Conservation (phyloP, 2,888 invertebrate genomes). For the Macrophya annulata region DNA sequence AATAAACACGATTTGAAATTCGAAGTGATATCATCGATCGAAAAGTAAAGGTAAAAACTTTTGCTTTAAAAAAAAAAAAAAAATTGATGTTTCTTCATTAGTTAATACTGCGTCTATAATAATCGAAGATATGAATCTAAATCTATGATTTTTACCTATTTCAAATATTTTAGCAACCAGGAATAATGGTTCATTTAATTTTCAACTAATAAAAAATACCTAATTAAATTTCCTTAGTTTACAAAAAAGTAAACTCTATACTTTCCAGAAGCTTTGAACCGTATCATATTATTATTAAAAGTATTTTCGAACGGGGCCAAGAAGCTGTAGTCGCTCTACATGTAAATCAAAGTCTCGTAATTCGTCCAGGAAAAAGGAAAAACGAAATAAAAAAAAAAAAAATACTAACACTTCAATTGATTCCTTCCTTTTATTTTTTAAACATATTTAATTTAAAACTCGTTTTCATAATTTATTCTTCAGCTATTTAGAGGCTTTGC, state of each 20-base stretch:
- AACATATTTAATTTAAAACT: not conserved
- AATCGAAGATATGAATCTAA: slow-evolving; percentile 2
- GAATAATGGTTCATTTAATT: not conserved
- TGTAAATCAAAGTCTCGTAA: not conserved
- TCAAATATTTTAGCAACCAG: not conserved
- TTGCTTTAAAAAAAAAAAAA: not conserved
- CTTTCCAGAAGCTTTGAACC: not conserved
- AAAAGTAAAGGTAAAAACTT: slow-evolving; percentile 61
- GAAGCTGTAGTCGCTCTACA: not conserved
- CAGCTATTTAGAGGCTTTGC: slow-evolving; percentile 17
- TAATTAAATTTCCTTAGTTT: not conserved
- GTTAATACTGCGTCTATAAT: slow-evolving; percentile 1
- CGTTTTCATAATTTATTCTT: not conserved
- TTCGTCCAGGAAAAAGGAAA: not conserved
- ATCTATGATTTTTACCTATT: not conserved
- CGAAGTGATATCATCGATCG: slow-evolving; percentile 81
- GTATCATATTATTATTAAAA: not conserved
- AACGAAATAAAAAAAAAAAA: not conserved
- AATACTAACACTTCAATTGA: not conserved
- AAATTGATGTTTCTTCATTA: not conserved
- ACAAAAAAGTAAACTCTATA: not conserved
- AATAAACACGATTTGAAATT: slow-evolving; percentile 88
- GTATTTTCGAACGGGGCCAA: slow-evolving; percentile 30
- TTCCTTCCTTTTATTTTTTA: not conserved
- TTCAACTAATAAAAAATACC: not conserved